Percentiles rank a stretch among this genome's conserved stretches.
These are phyloP conservation scores for Cephus pygmeus DNA, from an alignment of 2,888 invertebrate species.

Conservation along the genomic window DNA sequence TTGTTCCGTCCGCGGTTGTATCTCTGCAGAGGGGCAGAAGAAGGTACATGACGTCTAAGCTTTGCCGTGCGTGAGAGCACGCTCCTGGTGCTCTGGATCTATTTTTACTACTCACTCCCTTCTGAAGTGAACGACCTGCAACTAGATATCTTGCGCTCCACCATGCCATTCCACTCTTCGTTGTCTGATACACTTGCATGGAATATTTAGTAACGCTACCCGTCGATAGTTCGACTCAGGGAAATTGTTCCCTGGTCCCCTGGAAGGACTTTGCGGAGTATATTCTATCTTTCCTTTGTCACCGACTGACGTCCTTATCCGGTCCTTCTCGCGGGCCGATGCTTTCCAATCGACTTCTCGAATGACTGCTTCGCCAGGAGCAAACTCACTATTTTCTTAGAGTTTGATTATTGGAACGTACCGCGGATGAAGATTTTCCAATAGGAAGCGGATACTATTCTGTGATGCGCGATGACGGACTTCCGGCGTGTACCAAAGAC, in stretches of 20 bases:
- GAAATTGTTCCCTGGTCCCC: background rate
- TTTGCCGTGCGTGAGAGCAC: constrained; percentile 47
- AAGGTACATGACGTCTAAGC: background rate
- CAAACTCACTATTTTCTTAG: too few relatives aligned
- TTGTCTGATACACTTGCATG: background rate
- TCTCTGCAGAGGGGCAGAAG: background rate
- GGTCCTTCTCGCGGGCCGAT: background rate
- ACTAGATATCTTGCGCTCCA: constrained; percentile 57
- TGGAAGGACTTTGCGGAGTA: background rate
- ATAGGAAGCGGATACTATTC: background rate
- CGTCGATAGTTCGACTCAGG: background rate
- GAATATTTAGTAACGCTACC: background rate
- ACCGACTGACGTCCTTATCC: background rate
- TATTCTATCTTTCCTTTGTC: background rate
- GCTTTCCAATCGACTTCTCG: background rate
- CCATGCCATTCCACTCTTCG: constrained; percentile 5
- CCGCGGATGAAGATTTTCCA: too few relatives aligned
- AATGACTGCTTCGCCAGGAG: too few relatives aligned
- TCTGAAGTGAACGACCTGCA: constrained; percentile 65
- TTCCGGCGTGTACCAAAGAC: background rate
- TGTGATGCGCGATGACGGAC: background rate
- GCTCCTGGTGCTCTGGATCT: constrained; percentile 58
- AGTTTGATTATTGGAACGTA: too few relatives aligned
- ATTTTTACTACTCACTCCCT: constrained; percentile 62
- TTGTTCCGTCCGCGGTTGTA: background rate